Conservation (phyloP, 1,140 invertebrate genomes). For the Drosophila ficusphila region DNA sequence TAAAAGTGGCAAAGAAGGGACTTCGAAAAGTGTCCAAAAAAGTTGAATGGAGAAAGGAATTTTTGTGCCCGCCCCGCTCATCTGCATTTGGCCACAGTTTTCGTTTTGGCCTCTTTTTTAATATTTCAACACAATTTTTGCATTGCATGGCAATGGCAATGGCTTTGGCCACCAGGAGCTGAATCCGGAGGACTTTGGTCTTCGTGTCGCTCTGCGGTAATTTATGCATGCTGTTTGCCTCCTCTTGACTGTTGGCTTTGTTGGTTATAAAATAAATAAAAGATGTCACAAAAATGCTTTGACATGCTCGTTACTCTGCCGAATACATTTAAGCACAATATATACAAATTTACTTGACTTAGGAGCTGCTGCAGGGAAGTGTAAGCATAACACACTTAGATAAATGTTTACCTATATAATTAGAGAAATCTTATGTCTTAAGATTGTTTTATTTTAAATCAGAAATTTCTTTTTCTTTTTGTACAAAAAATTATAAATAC, state of each 20-base stretch:
- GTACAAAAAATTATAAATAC: too few species aligned
- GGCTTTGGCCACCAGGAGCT: slow-evolving; percentile 15
- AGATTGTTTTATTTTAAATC: background rate
- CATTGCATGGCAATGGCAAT: slow-evolving; percentile 53
- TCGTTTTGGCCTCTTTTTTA: slow-evolving; percentile 61
- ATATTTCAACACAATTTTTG: slow-evolving; percentile 77
- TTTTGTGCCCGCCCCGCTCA: slow-evolving; percentile 66
- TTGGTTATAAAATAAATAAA: slow-evolving; percentile 73
- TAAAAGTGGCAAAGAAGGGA: slow-evolving; percentile 13
- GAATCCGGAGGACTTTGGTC: slow-evolving; percentile 46
- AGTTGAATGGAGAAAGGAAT: slow-evolving; percentile 67
- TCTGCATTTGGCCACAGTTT: slow-evolving; percentile 76
- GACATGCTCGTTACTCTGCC: slow-evolving; percentile 65
- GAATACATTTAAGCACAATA: slow-evolving; percentile 5
- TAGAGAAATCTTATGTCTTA: too few species aligned
- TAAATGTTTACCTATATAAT: background rate
- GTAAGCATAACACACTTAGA: background rate
- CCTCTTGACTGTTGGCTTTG: slow-evolving; percentile 70
- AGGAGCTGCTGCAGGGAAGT: background rate
- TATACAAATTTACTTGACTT: slow-evolving; percentile 4
- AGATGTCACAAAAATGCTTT: slow-evolving; percentile 72
- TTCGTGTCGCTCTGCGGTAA: slow-evolving; percentile 64
- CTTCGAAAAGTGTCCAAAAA: slow-evolving; percentile 61
- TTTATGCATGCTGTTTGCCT: slow-evolving; percentile 79
- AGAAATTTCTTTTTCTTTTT: too few species aligned